phyloP scores from a whole-genome alignment of 1,140 invertebrate genomes.

The Drosophila melanica region DNA sequence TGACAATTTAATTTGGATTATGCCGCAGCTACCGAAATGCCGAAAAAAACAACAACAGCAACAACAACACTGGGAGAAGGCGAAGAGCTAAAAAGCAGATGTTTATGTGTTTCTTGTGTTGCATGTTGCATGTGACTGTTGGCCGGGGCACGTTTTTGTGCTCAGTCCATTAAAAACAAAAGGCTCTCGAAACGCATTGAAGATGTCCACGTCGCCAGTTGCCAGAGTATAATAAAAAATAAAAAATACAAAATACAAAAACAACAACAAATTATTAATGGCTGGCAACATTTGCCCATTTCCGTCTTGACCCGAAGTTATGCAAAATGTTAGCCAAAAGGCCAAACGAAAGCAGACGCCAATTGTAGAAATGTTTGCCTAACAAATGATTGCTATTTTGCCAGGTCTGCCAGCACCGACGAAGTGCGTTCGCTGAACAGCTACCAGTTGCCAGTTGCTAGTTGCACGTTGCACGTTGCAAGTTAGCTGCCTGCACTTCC shows the following conservation, averaged over 20 bases:
- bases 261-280: slow-evolving; percentile 64
- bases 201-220: slow-evolving; percentile 53
- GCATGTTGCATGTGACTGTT: slow-evolving; percentile 26
- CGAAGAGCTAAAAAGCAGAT: slow-evolving; percentile 46
- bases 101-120: slow-evolving; percentile 23
- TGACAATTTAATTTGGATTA: slow-evolving; percentile 83
- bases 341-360: slow-evolving; percentile 75
- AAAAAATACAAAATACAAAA: too few species aligned
- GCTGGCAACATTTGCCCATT: slow-evolving; percentile 65
- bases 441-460: slow-evolving; percentile 7
- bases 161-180: slow-evolving; percentile 62
- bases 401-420: slow-evolving; percentile 24
- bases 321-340: slow-evolving; percentile 78
- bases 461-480: slow-evolving; percentile 18
- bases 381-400: slow-evolving; percentile 77
- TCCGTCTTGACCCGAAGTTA: slow-evolving; percentile 80
- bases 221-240: slow-evolving; percentile 41
- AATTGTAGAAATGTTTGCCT: slow-evolving; percentile 72
- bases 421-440: slow-evolving; percentile 53
- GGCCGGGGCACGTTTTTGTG: slow-evolving; percentile 39
- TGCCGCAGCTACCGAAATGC: slow-evolving; percentile 67
- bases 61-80: slow-evolving; percentile 2
- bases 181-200: slow-evolving; percentile 66
- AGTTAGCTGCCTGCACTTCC: neutral
- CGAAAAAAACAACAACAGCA: slow-evolving; percentile 16